These are phyloP conservation scores for Zapornia atra DNA, from an alignment of 2,113 vertebrate genomes.

Conservation along the genomic window DNA sequence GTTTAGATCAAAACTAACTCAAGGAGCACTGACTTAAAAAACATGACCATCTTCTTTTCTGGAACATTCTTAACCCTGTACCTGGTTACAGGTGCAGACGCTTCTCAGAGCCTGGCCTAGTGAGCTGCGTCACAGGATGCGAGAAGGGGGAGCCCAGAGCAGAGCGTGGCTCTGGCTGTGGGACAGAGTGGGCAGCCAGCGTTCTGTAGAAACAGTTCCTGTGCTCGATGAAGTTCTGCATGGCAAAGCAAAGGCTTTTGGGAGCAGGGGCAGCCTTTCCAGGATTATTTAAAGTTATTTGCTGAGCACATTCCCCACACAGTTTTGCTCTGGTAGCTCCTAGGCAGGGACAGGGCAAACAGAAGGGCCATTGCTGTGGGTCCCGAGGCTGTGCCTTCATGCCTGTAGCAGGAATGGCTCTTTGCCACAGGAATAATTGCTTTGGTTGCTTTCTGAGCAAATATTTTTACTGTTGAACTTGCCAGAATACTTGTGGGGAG, in stretches of 20 bases:
- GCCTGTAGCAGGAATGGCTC: no score
- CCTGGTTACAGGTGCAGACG: rapidly evolving
- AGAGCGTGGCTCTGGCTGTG: no score
- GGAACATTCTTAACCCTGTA: background rate
- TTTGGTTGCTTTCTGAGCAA: background rate
- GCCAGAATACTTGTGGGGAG: background rate
- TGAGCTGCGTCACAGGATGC: background rate
- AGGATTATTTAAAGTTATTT: background rate
- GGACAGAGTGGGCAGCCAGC: background rate
- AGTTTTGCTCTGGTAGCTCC: no score
- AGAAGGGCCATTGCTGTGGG: background rate
- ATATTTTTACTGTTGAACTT: background rate
- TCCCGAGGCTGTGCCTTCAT: rapidly evolving
- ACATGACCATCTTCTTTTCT: background rate
- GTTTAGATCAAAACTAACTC: background rate
- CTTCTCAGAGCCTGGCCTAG: background rate
- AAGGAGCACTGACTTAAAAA: background rate
- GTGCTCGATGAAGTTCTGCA: background rate
- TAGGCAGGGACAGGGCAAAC: background rate
- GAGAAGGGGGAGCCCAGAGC: background rate
- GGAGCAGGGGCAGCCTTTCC: background rate
- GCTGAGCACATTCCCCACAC: background rate
- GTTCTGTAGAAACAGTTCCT: background rate
- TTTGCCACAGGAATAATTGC: background rate
- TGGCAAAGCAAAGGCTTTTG: background rate